A percentile compares a stretch with the other conserved stretches of the same genome.
Conservation (phyloP, 2,888 invertebrate species). For the Troglohyphantes excavatus region DNA sequence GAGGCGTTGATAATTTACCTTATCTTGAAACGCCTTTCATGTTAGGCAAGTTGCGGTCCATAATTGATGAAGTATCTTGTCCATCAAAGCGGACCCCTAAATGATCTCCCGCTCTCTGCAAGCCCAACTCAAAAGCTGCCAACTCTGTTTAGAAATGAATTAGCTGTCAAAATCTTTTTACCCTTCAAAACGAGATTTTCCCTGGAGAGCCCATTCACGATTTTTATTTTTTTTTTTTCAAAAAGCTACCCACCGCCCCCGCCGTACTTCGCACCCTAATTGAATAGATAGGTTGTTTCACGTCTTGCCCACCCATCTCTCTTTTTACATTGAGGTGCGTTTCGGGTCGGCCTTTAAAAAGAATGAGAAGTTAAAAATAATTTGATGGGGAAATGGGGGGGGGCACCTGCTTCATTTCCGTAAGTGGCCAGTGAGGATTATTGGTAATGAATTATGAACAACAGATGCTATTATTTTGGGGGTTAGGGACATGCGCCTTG, state of each 20-base stretch:
- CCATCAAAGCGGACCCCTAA: slow-evolving; percentile 65
- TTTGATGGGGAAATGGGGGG: slow-evolving; percentile 28
- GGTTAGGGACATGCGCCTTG: slow-evolving; percentile 43
- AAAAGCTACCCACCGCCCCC: slow-evolving; percentile 45
- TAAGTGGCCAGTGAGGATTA: slow-evolving; percentile 77
- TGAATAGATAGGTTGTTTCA: slow-evolving; percentile 76
- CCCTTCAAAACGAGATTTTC: slow-evolving; percentile 62
- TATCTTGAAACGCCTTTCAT: slow-evolving; percentile 41
- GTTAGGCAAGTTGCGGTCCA: slow-evolving; percentile 53
- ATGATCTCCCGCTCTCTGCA: slow-evolving; percentile 41
- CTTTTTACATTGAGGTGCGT: slow-evolving; percentile 39
- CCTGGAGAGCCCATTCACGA: slow-evolving; percentile 29
- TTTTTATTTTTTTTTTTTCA: slow-evolving; percentile 6
- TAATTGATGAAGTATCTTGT: slow-evolving; percentile 76
- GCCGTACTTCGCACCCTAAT: slow-evolving; percentile 63
- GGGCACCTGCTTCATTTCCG: slow-evolving; percentile 76
- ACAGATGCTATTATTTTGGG: slow-evolving; percentile 75
- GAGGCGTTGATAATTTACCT: slow-evolving; percentile 68
- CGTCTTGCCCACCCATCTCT: slow-evolving; percentile 32
- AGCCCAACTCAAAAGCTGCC: slow-evolving; percentile 69
- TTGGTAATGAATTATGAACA: slow-evolving; percentile 79
- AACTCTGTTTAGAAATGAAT: slow-evolving; percentile 76
- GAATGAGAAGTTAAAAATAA: slow-evolving; percentile 49
- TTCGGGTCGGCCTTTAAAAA: slow-evolving; percentile 58
- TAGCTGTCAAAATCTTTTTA: slow-evolving; percentile 75